Evolutionary conservation across 2,797 vertebrate species (phyloP), one percentile per base, ranked within the genome.

Genomic region (Acanthiza pusilla): DNA sequence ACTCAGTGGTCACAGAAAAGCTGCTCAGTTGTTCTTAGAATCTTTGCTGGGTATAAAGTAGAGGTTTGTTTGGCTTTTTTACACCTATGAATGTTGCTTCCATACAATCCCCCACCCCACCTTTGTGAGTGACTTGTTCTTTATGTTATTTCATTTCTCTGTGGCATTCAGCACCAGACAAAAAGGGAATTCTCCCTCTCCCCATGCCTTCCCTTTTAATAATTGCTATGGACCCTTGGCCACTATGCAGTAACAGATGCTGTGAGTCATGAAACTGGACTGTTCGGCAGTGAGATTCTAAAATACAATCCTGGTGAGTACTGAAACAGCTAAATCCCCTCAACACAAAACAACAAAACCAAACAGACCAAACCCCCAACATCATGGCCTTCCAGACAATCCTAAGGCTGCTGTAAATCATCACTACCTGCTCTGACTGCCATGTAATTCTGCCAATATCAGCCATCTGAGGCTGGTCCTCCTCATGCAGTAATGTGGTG

Each of bases 101-200:
- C 62, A 29, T 13, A 55, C 1, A 47, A 29, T 3, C 4, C 1
- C 1, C 1, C 20, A 34, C 20, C 7, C 2, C 30, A 25, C 6
- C 17, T 62, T 50, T 50, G 55, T 30, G 32, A 72, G 11, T 29
- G 16, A 48, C 27, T 45, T 75, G 26, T 17, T 43, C 34, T 73
- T 70, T 4, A 9, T 23, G 17, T 70, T 82, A 10, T 45, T 82
- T 66, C 61, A 11, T 66, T 85, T 70, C 65, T 73, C 61, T n/a
- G 14, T 27, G 43, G 40, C 34, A 62, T 27, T 81, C 19, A 57
- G 40, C 43, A 73, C 21, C 23, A 32, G 23, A 23, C 15, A 51
- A 54, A 83, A 73, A 29, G 20, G 16, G 17, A 70, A 70, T 42
- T 70, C 36, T 78, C 26, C 21, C 18, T 66, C 38, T 65, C 57